Evolutionary conservation across 1,140 invertebrate species (phyloP).

Genomic region (Drosophila takahashii): DNA sequence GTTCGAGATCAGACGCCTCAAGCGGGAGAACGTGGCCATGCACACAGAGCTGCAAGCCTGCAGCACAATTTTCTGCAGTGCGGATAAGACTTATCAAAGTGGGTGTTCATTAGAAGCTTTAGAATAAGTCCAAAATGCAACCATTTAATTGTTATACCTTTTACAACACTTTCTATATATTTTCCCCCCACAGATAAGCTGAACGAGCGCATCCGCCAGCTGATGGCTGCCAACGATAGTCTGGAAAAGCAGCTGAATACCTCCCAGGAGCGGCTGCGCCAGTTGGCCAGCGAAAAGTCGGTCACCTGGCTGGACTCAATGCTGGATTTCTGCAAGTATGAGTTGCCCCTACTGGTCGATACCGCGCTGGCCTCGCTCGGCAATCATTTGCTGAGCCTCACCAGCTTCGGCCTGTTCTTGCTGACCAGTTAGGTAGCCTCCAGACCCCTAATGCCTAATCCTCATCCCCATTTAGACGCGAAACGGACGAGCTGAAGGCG

Average conservation of each 20-base stretch:
- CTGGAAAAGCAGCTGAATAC: constrained; percentile 64
- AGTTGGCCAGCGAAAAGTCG: constrained; percentile 72
- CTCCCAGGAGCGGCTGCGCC: constrained; percentile 65
- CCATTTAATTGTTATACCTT: no score
- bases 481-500: constrained; percentile 80
- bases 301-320: constrained; percentile 83
- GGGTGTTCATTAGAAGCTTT: not conserved
- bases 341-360: constrained; percentile 60
- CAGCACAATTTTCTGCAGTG: constrained; percentile 78
- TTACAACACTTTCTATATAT: no score
- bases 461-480: constrained; percentile 74
- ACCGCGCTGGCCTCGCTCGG: constrained; percentile 48
- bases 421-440: constrained; percentile 42
- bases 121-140: no score
- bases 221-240: constrained; percentile 64
- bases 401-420: constrained; percentile 56
- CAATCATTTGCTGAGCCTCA: constrained; percentile 56
- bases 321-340: constrained; percentile 84
- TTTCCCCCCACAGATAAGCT: constrained; percentile 61
- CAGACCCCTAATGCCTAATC: constrained; percentile 19
- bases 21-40: constrained; percentile 84
- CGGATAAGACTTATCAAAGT: constrained; percentile 80
- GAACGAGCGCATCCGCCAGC: constrained; percentile 71
- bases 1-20: constrained; percentile 84
- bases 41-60: constrained; percentile 75